Evolutionary conservation across 2,113 vertebrate genomes (phyloP), one percentile per base, ranked within the genome.

Genomic region (Centropus bengalensis): DNA sequence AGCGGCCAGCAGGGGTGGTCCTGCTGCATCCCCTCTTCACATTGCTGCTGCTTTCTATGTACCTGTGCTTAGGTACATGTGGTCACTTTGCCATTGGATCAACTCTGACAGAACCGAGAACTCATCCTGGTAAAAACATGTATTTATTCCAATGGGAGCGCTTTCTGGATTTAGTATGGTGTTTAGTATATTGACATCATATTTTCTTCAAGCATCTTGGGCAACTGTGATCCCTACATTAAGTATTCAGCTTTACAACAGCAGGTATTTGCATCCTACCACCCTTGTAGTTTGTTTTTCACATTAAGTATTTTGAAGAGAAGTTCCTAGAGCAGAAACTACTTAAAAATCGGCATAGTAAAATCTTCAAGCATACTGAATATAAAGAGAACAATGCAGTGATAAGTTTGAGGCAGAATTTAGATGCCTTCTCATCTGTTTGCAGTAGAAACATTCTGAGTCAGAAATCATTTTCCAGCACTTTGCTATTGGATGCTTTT

Each of bases 201-300:
- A 3, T 33, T 66, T 52, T 68, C 26, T 63, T 80, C 22, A 54
- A 67, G 40, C 5, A 4, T 67, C 69, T 91, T 81, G 40, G 44
- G 18, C 24, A 71, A 10, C 22, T 0, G 1, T 18, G 5, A 30
- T 66, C 4, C 5, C 30, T 44, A 19, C 26, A 32, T 71, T 64
- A 52, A 75, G 20, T 6, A 5, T 70, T 38, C 16, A 12, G 26
- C 10, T 62, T 87, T 66, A 42, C 5, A 33, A 3, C 4, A 66
- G 55, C 32, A 52, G 10, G 85, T 84, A 30, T 6, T 85, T 62
- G 15, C 28, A 6, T 58, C 42, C 10, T 14, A 40, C 17, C 14
- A 24, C 26, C 6, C 47, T 17, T 24, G 19, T 17, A 58, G 33
- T 71, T 78, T 45, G 8, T 15, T 74, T 78, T 56, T 16, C 6